These are phyloP conservation scores for Sterrhoptilus dennistouni DNA, from an alignment of 2,113 vertebrate genomes.

Conservation along the genomic window DNA sequence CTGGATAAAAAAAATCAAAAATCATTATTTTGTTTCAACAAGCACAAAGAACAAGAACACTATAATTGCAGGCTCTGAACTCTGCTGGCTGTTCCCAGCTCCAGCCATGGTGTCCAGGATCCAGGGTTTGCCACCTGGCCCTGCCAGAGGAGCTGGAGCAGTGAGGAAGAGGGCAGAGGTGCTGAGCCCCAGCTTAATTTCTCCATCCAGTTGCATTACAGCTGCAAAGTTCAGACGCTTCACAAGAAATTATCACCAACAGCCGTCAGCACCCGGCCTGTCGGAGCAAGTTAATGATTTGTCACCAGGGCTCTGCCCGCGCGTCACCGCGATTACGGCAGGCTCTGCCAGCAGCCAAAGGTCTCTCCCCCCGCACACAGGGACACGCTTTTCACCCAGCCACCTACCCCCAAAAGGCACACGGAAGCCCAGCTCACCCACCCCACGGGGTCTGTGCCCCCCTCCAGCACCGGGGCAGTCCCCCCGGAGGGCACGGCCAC, in stretches of 20 bases:
- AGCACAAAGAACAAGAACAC: neutral
- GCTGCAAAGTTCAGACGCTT: constrained; percentile 65
- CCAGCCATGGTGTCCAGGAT: neutral
- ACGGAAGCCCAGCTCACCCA: rapidly evolving
- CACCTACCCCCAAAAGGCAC: neutral
- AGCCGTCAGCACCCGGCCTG: constrained; percentile 63
- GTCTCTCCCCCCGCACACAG: neutral
- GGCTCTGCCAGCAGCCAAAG: constrained; percentile 34
- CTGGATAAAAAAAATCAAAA: neutral
- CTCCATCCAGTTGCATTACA: constrained; percentile 49
- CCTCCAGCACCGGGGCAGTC: neutral
- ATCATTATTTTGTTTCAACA: constrained; percentile 8
- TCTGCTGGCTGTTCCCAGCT: neutral
- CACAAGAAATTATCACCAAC: constrained; percentile 66
- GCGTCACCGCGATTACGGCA: constrained; percentile 46
- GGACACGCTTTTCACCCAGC: rapidly evolving
- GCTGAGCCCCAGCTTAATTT: constrained; percentile 48
- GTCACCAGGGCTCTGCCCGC: constrained; percentile 57
- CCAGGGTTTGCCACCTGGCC: neutral
- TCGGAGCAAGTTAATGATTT: constrained; percentile 70
- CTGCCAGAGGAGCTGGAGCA: neutral
- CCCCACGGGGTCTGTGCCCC: rapidly evolving
- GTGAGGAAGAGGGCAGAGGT: neutral
- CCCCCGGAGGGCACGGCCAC: rapidly evolving
- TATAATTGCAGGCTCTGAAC: neutral